phyloP scores from a whole-genome alignment of 2,888 invertebrate species.

The Apeira syringaria region DNA sequence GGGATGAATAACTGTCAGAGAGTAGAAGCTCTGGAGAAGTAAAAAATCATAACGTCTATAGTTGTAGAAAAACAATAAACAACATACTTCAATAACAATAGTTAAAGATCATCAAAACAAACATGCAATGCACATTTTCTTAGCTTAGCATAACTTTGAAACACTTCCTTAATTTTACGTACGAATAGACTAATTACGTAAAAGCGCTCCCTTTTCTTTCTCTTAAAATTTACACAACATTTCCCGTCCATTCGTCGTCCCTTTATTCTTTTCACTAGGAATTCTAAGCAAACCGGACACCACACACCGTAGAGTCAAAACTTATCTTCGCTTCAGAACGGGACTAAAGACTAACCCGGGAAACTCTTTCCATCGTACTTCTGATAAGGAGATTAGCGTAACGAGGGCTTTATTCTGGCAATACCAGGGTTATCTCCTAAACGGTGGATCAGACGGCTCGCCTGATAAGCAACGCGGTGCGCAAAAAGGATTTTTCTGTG shows the following conservation, averaged over 20 bases:
- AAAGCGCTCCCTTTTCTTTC: neutral
- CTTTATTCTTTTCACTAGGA: neutral
- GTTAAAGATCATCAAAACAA: no score
- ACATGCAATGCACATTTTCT: no score
- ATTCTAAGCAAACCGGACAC: constrained; percentile 4
- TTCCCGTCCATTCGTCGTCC: neutral
- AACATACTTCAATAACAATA: no score
- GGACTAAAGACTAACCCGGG: constrained; percentile 19
- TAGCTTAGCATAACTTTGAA: no score
- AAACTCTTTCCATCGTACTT: constrained; percentile 25
- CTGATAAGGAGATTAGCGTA: constrained; percentile 37
- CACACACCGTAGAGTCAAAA: constrained; percentile 4
- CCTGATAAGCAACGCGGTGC: constrained; percentile 23
- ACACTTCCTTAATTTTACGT: neutral
- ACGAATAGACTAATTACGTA: neutral
- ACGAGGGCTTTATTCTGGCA: constrained; percentile 31
- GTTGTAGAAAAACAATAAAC: no score
- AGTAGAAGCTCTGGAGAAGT: no score
- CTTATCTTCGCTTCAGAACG: constrained; percentile 9
- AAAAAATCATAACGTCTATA: no score
- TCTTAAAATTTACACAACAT: neutral
- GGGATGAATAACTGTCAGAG: no score
- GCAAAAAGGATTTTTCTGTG: constrained; percentile 21
- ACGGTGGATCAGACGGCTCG: constrained; percentile 30
- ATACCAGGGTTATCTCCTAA: constrained; percentile 33